Conservation (phyloP, 2,113 vertebrate species). For the Corythornis vintsioides region DNA sequence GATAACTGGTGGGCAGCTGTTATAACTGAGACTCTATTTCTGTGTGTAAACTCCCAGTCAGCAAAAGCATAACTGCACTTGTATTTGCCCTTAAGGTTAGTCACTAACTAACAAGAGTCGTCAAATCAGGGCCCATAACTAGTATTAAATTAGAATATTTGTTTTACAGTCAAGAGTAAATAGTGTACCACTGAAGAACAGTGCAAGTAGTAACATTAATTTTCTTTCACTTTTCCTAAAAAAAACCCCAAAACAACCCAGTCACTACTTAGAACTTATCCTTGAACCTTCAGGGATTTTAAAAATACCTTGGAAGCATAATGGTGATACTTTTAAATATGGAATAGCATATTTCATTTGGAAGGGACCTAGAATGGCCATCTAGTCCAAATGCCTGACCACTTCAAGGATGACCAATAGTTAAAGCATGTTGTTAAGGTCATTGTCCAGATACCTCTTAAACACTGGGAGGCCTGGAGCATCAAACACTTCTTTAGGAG, state of each 20-base stretch:
- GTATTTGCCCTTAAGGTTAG: not conserved
- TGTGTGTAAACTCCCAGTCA: not conserved
- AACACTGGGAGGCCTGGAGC: not conserved
- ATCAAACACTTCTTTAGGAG: accelerated
- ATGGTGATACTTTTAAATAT: not conserved
- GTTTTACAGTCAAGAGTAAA: not conserved
- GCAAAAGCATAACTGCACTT: not conserved
- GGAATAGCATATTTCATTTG: not conserved
- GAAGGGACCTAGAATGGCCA: not conserved
- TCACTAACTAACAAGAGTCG: not conserved
- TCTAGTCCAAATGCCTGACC: not conserved
- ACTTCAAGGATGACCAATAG: not conserved
- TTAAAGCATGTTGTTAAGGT: not conserved
- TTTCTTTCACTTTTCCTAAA: not conserved
- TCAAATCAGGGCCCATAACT: not conserved
- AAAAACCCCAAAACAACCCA: not conserved
- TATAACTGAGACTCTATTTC: not conserved
- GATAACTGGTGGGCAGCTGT: not conserved
- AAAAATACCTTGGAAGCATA: not conserved
- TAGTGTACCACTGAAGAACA: not conserved
- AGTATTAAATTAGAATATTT: not conserved
- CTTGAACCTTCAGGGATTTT: not conserved
- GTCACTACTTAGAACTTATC: not conserved
- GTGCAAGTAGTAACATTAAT: not conserved
- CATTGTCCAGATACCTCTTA: not conserved